Percentiles rank a stretch among this genome's conserved stretches.
phyloP scores from a whole-genome alignment of 2,888 invertebrate genomes.

The Thalpophila matura region DNA sequence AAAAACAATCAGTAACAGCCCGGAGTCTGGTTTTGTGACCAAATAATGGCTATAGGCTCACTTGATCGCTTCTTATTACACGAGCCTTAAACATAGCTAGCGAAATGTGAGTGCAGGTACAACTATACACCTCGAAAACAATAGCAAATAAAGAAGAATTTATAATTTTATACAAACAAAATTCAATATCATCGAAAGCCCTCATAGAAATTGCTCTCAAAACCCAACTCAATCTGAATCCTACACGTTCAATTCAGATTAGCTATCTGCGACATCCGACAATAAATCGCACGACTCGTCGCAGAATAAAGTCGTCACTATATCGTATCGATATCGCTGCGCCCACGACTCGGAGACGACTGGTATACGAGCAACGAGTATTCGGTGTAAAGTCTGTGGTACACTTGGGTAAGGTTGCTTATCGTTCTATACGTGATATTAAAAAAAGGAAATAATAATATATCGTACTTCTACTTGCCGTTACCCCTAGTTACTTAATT shows the following conservation, averaged over 20 bases:
- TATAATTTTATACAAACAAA: constrained; percentile 19
- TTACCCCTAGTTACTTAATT: too few species aligned
- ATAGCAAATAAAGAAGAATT: constrained; percentile 28
- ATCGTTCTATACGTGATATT: background rate
- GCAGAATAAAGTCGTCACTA: constrained; percentile 86
- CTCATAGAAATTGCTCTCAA: constrained; percentile 45
- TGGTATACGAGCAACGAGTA: constrained; percentile 64
- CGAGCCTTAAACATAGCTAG: too few species aligned
- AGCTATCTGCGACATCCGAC: constrained; percentile 60
- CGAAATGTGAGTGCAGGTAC: too few species aligned
- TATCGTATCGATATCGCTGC: constrained; percentile 74
- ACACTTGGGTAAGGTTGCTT: constrained; percentile 2
- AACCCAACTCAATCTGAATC: constrained; percentile 54
- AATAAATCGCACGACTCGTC: constrained; percentile 78
- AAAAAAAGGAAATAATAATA: background rate
- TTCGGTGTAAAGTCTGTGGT: constrained; percentile 16
- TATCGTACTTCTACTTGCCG: too few species aligned
- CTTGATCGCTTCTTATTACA: too few species aligned
- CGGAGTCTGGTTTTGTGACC: too few species aligned
- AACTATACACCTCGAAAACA: too few species aligned
- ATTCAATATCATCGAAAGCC: constrained; percentile 15
- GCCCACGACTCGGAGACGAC: constrained; percentile 72
- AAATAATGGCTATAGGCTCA: too few species aligned
- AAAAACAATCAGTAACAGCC: too few species aligned
- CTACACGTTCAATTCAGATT: constrained; percentile 65